These are phyloP conservation scores for Boleophthalmus pectinirostris DNA, from an alignment of 2,113 vertebrate genomes.

Conservation along the genomic window DNA sequence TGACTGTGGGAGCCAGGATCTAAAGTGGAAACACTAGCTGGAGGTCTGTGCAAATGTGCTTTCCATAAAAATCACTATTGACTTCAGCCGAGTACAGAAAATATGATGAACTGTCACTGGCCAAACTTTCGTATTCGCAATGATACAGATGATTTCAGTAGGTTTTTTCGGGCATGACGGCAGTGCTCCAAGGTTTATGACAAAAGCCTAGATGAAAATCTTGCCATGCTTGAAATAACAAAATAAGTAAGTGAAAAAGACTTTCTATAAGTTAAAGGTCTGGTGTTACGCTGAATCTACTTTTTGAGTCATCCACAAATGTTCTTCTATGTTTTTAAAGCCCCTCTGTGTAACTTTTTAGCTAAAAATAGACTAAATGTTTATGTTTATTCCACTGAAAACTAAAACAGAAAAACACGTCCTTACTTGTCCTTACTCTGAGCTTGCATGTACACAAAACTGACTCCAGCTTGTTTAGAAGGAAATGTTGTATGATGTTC, in stretches of 20 bases:
- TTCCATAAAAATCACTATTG: constrained; percentile 39
- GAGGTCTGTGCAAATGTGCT: constrained; percentile 28
- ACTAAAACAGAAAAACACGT: too few species aligned
- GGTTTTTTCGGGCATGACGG: constrained; percentile 21
- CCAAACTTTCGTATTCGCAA: constrained; percentile 38
- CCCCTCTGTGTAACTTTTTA: too few species aligned
- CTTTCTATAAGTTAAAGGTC: neutral
- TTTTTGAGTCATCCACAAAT: too few species aligned
- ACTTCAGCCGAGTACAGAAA: constrained; percentile 26
- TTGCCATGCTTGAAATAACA: constrained; percentile 7
- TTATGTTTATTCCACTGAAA: too few species aligned
- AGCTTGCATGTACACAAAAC: too few species aligned
- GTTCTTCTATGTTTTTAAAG: too few species aligned
- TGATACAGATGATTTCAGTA: constrained; percentile 32
- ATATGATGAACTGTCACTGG: constrained; percentile 10
- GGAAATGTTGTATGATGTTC: too few species aligned
- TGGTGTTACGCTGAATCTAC: too few species aligned
- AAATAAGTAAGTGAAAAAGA: constrained; percentile 10
- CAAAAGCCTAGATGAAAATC: constrained; percentile 22
- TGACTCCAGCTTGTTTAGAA: too few species aligned
- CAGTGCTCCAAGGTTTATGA: constrained; percentile 20
- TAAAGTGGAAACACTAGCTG: constrained; percentile 25
- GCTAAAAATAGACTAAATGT: too few species aligned
- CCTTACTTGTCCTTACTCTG: too few species aligned
- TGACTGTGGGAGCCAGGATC: constrained; percentile 17